Conservation (phyloP, 2,888 invertebrate species). For the Drosophila leonis region DNA sequence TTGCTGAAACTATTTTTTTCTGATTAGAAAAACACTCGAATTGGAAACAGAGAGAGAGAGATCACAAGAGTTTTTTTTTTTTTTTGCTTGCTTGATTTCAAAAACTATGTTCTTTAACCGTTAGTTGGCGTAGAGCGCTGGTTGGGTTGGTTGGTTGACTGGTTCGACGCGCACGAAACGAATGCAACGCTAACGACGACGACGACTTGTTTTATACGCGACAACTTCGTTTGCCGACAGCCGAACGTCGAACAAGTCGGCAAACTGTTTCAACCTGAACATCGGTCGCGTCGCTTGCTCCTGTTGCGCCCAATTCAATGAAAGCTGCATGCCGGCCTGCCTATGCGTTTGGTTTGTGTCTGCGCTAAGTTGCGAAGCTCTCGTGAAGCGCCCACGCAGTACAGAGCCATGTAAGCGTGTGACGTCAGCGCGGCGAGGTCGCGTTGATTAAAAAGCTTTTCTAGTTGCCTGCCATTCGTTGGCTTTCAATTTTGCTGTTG, state of each 20-base stretch:
- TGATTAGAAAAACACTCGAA: conserved; percentile 1
- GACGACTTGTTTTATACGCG: conserved; percentile 70
- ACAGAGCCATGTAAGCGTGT: conserved; percentile 17
- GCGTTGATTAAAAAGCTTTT: conserved; percentile 64
- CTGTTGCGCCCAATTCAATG: conserved; percentile 73
- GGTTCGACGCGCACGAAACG: conserved; percentile 74
- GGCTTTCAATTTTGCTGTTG: conserved; percentile 44
- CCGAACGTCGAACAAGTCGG: not conserved
- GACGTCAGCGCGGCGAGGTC: conserved; percentile 65
- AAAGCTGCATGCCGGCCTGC: conserved; percentile 51
- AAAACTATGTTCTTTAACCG: conserved; percentile 38
- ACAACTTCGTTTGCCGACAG: conserved; percentile 15
- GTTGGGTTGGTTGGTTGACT: conserved; percentile 40
- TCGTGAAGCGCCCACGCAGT: conserved; percentile 41
- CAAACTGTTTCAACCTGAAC: conserved; percentile 66
- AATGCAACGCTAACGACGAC: conserved; percentile 55
- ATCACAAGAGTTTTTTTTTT: conserved; percentile 28
- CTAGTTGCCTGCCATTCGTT: conserved; percentile 69
- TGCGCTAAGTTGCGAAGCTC: conserved; percentile 34
- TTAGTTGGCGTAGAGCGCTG: conserved; percentile 25
- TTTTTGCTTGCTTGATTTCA: conserved; percentile 16
- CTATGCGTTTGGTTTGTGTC: conserved; percentile 54
- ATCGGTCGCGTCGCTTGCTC: conserved; percentile 55
- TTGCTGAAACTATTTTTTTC: not conserved
- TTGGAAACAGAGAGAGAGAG: not conserved